Conservation (phyloP, 2,888 invertebrate genomes). For the Nesidiocoris tenuis region DNA sequence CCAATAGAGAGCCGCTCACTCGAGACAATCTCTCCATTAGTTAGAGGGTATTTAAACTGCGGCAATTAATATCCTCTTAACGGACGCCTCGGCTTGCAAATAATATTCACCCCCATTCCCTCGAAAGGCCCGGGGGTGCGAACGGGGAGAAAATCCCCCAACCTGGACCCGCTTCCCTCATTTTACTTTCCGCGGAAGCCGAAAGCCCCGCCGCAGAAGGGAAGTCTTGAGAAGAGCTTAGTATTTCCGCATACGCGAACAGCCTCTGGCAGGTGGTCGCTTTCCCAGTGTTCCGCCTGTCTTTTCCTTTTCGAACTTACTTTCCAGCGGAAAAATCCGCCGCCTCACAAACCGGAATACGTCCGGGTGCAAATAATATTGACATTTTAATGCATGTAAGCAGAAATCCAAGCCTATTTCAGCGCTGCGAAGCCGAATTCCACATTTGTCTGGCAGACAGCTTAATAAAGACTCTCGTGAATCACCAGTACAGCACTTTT, state of each 20-base stretch:
- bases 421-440: too few species aligned
- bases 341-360: background rate
- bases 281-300: constrained; percentile 18
- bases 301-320: background rate
- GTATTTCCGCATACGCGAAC: constrained; percentile 45
- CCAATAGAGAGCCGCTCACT: too few species aligned
- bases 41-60: background rate
- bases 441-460: too few species aligned
- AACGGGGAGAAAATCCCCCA: background rate
- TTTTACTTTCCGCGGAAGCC: background rate
- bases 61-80: background rate
- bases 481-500: too few species aligned
- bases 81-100: background rate
- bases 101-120: background rate
- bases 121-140: background rate
- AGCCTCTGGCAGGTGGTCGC: constrained; percentile 33
- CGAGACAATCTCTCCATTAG: too few species aligned
- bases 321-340: background rate
- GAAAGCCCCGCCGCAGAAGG: background rate
- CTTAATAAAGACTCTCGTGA: too few species aligned
- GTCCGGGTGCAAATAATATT: background rate
- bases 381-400: background rate
- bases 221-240: constrained; percentile 23
- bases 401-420: too few species aligned
- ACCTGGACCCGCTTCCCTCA: background rate